These are phyloP conservation scores for Eclectus roratus DNA, from an alignment of 2,113 vertebrate species.

Conservation along the genomic window DNA sequence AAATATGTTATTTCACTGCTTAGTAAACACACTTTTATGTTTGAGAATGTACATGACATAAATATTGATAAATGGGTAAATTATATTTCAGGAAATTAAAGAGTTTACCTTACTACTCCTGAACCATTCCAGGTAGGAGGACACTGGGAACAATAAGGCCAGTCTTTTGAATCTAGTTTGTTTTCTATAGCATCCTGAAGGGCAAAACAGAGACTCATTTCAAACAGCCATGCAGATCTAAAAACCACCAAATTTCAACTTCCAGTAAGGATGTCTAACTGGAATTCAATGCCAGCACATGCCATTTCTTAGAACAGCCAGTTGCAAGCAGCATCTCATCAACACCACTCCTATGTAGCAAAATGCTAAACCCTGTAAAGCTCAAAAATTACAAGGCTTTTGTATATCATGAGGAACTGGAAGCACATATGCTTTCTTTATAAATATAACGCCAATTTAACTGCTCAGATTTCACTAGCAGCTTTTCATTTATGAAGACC, in stretches of 20 bases:
- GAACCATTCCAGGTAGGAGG: constrained; percentile 94
- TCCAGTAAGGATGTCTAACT: not conserved
- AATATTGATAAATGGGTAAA: not conserved
- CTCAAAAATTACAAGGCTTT: not conserved
- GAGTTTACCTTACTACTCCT: constrained; percentile 86
- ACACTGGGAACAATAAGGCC: constrained; percentile 90
- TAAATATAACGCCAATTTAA: not conserved
- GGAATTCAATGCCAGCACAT: not conserved
- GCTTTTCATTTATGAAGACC: not conserved
- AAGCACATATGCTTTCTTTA: not conserved
- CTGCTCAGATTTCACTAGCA: not conserved
- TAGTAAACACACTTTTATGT: rapidly evolving
- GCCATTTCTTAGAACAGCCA: not conserved
- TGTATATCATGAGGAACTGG: not conserved
- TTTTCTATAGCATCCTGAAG: constrained; percentile 90
- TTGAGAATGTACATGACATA: not conserved
- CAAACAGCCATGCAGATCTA: not conserved
- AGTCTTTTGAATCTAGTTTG: constrained; percentile 90
- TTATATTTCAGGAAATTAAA: not conserved
- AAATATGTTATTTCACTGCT: not conserved
- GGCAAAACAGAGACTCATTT: not conserved
- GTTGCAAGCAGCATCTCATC: not conserved
- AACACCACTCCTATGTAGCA: not conserved
- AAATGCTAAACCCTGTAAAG: not conserved
- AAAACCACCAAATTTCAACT: not conserved